phyloP scores from a whole-genome alignment of 2,113 vertebrate species.

The Sorex fumeus region DNA sequence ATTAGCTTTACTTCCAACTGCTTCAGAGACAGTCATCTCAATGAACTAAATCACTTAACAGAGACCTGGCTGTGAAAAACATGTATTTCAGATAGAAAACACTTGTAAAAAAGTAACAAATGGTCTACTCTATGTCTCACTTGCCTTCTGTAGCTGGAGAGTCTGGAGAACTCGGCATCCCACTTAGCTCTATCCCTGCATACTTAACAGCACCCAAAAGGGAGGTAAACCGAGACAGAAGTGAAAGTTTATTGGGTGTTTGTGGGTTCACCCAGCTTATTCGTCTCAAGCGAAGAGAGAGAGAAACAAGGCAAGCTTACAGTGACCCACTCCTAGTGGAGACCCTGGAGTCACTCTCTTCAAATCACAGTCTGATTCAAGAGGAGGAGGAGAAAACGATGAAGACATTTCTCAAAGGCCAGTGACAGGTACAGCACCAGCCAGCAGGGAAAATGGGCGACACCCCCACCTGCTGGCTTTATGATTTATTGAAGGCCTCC shows the following conservation, averaged over 20 bases:
- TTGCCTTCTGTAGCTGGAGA: constrained; percentile 35
- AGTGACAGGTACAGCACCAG: constrained; percentile 55
- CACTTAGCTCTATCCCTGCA: constrained; percentile 18
- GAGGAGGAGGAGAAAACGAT: constrained; percentile 59
- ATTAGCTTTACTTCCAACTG: constrained; percentile 28
- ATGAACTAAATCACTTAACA: constrained; percentile 50
- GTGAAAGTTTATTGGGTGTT: constrained; percentile 9
- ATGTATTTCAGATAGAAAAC: constrained; percentile 64
- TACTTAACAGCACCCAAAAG: constrained; percentile 60
- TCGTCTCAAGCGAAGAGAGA: not conserved
- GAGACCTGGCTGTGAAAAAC: constrained; percentile 39
- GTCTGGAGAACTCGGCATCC: constrained; percentile 8
- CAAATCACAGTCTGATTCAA: constrained; percentile 67
- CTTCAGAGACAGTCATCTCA: constrained; percentile 48
- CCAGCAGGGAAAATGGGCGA: not conserved
- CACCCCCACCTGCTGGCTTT: constrained; percentile 55
- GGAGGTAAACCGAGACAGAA: constrained; percentile 40
- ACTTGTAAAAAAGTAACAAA: constrained; percentile 50
- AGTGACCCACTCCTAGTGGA: constrained; percentile 37
- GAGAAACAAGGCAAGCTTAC: constrained; percentile 43
- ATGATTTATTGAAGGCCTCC: constrained; percentile 92
- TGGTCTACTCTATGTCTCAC: constrained; percentile 62
- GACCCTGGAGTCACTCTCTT: constrained; percentile 52
- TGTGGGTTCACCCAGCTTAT: constrained; percentile 34
- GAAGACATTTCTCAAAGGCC: constrained; percentile 66